Conservation (phyloP, 2,888 invertebrate genomes). For the Hypsopygia costalis region DNA sequence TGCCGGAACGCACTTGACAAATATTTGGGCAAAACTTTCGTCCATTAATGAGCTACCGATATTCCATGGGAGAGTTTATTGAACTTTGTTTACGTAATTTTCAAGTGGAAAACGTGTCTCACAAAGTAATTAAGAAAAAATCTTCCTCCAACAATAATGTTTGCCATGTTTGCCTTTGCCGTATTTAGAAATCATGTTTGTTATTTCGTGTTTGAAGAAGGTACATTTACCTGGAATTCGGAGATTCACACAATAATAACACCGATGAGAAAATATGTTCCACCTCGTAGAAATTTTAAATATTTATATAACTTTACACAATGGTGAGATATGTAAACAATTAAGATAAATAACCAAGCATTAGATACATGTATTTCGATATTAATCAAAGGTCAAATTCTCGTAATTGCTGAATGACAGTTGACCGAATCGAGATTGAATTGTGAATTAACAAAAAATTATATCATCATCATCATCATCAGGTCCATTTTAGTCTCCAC, state of each 20-base stretch:
- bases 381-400: background rate
- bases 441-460: too few relatives aligned
- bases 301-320: constrained; percentile 37
- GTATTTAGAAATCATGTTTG: constrained; percentile 58
- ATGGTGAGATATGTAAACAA: constrained; percentile 38
- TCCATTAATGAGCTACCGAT: constrained; percentile 76
- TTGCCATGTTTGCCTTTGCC: constrained; percentile 48
- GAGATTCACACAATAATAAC: constrained; percentile 64
- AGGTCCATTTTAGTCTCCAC: too few relatives aligned
- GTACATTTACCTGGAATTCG: constrained; percentile 57
- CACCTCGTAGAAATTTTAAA: constrained; percentile 25
- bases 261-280: constrained; percentile 53
- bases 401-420: too few relatives aligned
- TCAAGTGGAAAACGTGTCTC: constrained; percentile 47
- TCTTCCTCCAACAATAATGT: constrained; percentile 46
- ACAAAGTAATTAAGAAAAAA: constrained; percentile 52
- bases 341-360: constrained; percentile 23
- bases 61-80: constrained; percentile 50
- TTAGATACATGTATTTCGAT: background rate
- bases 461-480: too few relatives aligned
- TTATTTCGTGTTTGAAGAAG: constrained; percentile 44
- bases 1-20: constrained; percentile 51
- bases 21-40: constrained; percentile 75
- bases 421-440: too few relatives aligned
- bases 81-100: constrained; percentile 60